Conservation (phyloP, 1,140 invertebrate genomes). For the Hypothenemus hampei region DNA sequence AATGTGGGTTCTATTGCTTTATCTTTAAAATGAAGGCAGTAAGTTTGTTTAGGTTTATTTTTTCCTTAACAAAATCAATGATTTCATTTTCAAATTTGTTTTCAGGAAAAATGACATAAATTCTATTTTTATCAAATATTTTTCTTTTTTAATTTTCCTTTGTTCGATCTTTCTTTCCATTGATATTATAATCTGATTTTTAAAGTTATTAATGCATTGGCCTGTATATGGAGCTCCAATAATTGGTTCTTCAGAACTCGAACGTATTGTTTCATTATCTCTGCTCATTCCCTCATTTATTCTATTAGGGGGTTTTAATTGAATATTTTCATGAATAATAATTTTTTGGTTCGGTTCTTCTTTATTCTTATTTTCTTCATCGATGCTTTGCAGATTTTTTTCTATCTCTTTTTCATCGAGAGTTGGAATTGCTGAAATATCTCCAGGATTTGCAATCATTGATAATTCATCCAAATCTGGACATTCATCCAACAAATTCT, state of each 20-base stretch:
- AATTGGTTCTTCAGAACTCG: neutral
- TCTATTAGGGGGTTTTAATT: neutral
- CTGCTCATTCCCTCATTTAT: neutral
- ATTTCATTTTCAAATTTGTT: neutral
- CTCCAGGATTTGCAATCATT: slow-evolving; percentile 1
- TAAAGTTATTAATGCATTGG: slow-evolving; percentile 1
- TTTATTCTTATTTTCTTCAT: neutral
- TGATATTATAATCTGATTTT: too few relatives aligned
- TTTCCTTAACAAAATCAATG: slow-evolving; percentile 1
- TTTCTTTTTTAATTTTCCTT: neutral
- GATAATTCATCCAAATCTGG: neutral
- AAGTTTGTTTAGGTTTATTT: slow-evolving; percentile 4
- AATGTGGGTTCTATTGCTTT: slow-evolving; percentile 4
- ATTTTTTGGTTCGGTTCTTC: neutral
- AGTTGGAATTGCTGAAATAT: too few relatives aligned
- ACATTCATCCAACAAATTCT: too few relatives aligned
- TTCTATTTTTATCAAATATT: slow-evolving; percentile 4
- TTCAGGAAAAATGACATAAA: slow-evolving; percentile 1
- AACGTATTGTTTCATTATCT: neutral
- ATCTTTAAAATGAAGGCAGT: slow-evolving; percentile 9
- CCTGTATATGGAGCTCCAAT: neutral
- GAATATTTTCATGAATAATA: neutral
- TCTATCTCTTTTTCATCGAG: neutral
- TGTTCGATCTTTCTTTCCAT: too few relatives aligned
- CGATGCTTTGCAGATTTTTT: neutral